Evolutionary conservation across 1,140 invertebrate species (phyloP).

Genomic region (Lucilia sericata): DNA sequence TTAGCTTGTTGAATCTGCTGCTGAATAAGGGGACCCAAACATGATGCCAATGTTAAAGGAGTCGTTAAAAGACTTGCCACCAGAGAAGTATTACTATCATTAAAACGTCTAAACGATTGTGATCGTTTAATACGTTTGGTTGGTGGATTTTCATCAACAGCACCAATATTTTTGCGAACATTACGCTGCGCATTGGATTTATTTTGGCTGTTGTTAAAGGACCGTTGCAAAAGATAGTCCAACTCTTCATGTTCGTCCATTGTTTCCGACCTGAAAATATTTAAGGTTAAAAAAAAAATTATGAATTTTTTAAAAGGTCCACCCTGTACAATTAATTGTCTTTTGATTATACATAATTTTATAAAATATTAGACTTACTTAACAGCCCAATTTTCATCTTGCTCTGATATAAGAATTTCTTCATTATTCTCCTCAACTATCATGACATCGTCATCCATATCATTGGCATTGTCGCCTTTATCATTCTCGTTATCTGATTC

Average conservation of each 20-base stretch:
- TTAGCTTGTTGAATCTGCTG: neutral
- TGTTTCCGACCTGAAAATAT: constrained; percentile 29
- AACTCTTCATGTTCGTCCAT: constrained; percentile 39
- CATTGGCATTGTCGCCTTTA: neutral
- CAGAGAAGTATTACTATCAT: constrained; percentile 18
- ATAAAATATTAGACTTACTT: neutral
- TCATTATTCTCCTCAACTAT: neutral
- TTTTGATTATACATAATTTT: neutral
- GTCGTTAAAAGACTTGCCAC: constrained; percentile 7
- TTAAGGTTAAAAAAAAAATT: no score
- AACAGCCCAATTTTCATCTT: constrained; percentile 29
- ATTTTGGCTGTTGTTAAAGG: neutral
- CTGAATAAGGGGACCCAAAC: neutral
- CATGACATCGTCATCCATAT: neutral
- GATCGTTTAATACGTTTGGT: neutral
- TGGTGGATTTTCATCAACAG: neutral
- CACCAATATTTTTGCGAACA: neutral
- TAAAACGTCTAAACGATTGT: neutral
- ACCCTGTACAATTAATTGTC: no score
- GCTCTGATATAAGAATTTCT: constrained; percentile 25
- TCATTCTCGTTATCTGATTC: constrained; percentile 37
- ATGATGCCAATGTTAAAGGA: constrained; percentile 22
- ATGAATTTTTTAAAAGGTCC: no score
- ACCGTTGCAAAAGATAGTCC: constrained; percentile 12
- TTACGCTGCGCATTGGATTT: neutral